Evolutionary conservation across 2,888 invertebrate species (phyloP), one percentile per base, ranked within the genome.

Genomic region (Periphyllus acericola): DNA sequence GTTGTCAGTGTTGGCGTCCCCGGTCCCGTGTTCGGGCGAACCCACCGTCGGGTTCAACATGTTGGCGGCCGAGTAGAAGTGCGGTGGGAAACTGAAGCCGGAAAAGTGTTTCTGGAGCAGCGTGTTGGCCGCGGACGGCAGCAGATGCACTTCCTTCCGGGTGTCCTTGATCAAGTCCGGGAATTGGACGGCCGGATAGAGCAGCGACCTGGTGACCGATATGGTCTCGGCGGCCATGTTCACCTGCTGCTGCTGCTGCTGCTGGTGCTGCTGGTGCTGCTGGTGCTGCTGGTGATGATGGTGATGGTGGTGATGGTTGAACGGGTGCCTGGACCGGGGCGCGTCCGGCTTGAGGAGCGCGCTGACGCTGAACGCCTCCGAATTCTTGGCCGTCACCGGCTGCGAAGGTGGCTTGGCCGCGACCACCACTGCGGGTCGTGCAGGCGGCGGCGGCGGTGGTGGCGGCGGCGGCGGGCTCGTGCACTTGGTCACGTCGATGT

Each of bases 281-380:
- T 21, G 29, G 1, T 86, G 66, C 3, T 72, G 21, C 1, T n/a
- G 60, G 14, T 89, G 81, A 36, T 82, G 89, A 32, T 55, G 75
- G 3, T 68, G 34, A 19, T 75, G 66, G 32, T 81, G 29, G 25
- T 88, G 76, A 5, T 84, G 74, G 34, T 84, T 40, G 40, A 29
- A 68, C 40, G 81, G 46, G 32, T 82, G 86, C 72, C 90, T 89
- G 29, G 91, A 90, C 2, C 92, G 91, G 89, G 92, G 92, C 60
- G 95, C 94, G 91, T 96, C 96, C 88, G 96, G 96, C 91, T 96
- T 93, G 79, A 97, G 92, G 66, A 97, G 92, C 0, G 96, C 96
- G 89, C 95, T 96, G 72, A 97, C 96, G 86, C 96, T 96, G 92
- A 96, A 97, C 40, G 95, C 93, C 92, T 96, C 96, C 25, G 96